These are phyloP conservation scores for Rugalucina vietnamica DNA, from an alignment of 2,888 invertebrate species.

Conservation along the genomic window DNA sequence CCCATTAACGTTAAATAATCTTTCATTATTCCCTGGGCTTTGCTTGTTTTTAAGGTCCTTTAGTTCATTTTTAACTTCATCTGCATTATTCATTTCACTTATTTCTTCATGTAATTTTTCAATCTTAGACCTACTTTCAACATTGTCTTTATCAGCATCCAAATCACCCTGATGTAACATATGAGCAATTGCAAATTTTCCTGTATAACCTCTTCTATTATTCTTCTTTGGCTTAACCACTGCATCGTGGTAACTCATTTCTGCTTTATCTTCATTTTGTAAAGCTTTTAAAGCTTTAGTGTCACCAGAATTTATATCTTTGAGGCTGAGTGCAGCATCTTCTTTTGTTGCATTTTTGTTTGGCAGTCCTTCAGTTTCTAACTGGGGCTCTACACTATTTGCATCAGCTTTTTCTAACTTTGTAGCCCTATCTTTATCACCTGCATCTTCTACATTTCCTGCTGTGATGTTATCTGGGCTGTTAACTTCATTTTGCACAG, in stretches of 20 bases:
- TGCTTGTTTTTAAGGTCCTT: background rate
- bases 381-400: too few relatives aligned
- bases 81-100: too few relatives aligned
- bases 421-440: too few relatives aligned
- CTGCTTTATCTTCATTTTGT: background rate
- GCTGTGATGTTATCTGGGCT: too few relatives aligned
- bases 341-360: too few relatives aligned
- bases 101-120: too few relatives aligned
- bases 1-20: too few relatives aligned
- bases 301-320: background rate
- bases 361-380: too few relatives aligned
- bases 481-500: too few relatives aligned
- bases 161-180: background rate
- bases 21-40: background rate
- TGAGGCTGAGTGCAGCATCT: background rate
- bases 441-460: too few relatives aligned
- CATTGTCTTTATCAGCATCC: background rate
- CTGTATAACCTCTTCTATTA: background rate
- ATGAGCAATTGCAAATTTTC: constrained; percentile 8
- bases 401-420: too few relatives aligned
- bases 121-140: background rate
- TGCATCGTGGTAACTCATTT: background rate
- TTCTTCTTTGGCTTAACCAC: background rate
- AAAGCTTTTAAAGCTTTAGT: background rate
- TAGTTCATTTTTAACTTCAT: too few relatives aligned